These are phyloP conservation scores for Mastigias papua DNA, from an alignment of 30 jellyfish, hydroid and myxozoan species.

Conservation along the genomic window DNA sequence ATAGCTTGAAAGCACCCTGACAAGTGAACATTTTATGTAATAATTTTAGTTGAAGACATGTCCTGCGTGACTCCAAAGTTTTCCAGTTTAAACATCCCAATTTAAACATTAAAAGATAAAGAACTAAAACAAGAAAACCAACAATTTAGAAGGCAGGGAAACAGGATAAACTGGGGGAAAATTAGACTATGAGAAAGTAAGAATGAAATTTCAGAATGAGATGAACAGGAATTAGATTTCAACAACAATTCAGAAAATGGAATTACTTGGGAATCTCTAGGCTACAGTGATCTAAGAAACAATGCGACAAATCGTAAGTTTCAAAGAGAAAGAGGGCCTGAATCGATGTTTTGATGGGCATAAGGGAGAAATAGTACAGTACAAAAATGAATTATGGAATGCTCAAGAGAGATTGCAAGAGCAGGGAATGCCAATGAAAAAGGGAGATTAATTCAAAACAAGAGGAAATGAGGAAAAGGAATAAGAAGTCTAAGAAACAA, in stretches of 20 bases:
- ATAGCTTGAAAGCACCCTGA: no score
- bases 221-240: background rate
- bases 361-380: background rate
- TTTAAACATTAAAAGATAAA: no score
- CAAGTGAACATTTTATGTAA: no score
- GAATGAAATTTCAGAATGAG: background rate
- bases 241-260: background rate
- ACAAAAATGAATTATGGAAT: background rate
- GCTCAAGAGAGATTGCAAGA: background rate
- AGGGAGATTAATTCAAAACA: background rate
- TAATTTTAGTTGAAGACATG: no score
- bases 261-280: background rate
- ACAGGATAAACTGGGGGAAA: background rate
- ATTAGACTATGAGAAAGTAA: background rate
- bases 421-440: conserved; percentile 1
- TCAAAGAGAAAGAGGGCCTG: background rate
- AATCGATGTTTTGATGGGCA: background rate
- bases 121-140: background rate
- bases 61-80: no score
- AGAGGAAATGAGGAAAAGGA: background rate
- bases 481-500: background rate
- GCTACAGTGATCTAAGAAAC: background rate
- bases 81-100: no score
- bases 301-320: background rate
- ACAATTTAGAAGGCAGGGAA: background rate